Evolutionary conservation across 2,888 invertebrate genomes (phyloP), one percentile per base, ranked within the genome.

Genomic region (Chaetogeoica ovagalla): DNA sequence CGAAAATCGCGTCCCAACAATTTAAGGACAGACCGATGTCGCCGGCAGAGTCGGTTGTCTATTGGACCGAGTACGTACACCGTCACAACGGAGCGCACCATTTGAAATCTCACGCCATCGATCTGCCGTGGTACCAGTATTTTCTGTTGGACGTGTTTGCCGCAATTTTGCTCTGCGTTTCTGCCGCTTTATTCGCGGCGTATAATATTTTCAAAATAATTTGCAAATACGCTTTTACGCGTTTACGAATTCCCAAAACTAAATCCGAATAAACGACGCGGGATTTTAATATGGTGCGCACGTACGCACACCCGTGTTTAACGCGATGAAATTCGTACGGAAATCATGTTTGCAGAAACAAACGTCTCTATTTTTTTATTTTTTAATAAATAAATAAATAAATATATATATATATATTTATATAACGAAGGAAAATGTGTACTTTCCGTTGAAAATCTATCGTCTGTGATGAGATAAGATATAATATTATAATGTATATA

Each of bases 51-150:
- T 89, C 91, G 82, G 94, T 93, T 0, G 89, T 94, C 9, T 95
- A 92, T 87, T 94, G 94, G 93, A 94, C 94, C 0, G 95, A 95
- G 85, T 94, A 95, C 84, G 92, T 95, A 0, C 88, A 94, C 19
- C 89, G 93, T 68, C 92, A 95, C 84, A 91, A 90, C 84, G 94
- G 94, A 0, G 95, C 94, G 0, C 90, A 90, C 82, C 94, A 94
- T 85, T 87, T 94, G 30, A 92, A 92, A 84, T 91, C 93, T 37
- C 39, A 75, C 4, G 66, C 75, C 13, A 43, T 66, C 3, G 57
- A 57, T 13, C 15, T 75, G n/a, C 11, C 66, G 17, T 75, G 65
- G 65, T 66, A 75, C 43, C 75, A 75, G 43, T 75, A 75, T 19
- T 66, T 66, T 23, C 66, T 75, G 2, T 66, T 75, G 23, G 66